Percentiles rank a stretch among this genome's conserved stretches.
phyloP scores from a whole-genome alignment of 2,113 vertebrate species.

The Tinamus guttatus region DNA sequence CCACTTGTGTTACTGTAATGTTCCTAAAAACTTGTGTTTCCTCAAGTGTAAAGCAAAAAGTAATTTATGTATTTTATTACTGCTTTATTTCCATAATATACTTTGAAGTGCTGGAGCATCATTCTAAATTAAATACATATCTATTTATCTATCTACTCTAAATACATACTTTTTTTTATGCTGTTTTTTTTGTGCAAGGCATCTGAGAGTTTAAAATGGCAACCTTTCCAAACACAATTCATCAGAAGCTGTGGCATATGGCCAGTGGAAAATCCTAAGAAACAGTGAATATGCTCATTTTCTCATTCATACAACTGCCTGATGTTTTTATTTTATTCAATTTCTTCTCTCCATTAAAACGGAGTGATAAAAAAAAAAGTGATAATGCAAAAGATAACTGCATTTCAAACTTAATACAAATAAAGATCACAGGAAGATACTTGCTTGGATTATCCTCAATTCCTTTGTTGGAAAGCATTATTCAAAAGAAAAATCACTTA shows the following conservation, averaged over 20 bases:
- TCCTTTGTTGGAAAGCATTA: not conserved
- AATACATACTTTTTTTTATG: not conserved
- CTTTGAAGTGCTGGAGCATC: accelerated
- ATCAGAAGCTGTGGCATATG: not conserved
- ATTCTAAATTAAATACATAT: not conserved
- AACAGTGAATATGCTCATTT: accelerated
- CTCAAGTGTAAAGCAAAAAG: not conserved
- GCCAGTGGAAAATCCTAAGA: not conserved
- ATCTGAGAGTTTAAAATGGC: accelerated
- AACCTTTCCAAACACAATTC: not conserved
- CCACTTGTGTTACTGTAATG: not conserved
- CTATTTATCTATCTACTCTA: too few relatives aligned
- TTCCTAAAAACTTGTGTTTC: not conserved
- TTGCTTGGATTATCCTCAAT: not conserved
- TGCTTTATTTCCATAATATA: not conserved
- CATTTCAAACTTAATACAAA: not conserved
- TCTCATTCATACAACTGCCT: not conserved
- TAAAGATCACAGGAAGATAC: accelerated
- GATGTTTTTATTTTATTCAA: not conserved
- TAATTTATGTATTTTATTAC: not conserved
- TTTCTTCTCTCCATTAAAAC: not conserved
- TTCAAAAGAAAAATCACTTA: accelerated
- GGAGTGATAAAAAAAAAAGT: too few relatives aligned
- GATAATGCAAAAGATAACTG: not conserved
- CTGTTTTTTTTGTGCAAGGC: not conserved